phyloP scores from a whole-genome alignment of 1,140 invertebrate species.

The Gonioctena quinquepunctata region DNA sequence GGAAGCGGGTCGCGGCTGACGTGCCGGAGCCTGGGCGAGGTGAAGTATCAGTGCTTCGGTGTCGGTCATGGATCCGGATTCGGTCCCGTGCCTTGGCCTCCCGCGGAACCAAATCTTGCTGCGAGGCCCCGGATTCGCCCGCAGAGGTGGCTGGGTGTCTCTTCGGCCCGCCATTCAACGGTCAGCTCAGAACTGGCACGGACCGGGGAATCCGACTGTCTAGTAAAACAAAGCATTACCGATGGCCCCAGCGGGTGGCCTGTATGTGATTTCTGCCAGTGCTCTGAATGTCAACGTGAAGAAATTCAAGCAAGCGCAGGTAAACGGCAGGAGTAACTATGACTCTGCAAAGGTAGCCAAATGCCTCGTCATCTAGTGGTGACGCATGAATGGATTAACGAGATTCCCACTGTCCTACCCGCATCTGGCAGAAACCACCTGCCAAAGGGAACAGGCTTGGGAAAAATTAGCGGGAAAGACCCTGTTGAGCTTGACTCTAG shows the following conservation, averaged over 20 bases:
- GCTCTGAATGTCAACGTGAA: constrained; percentile 66
- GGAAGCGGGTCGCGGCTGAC: constrained; percentile 56
- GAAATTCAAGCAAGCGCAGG: too few relatives aligned
- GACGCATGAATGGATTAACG: constrained; percentile 66
- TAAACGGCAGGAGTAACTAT: neutral
- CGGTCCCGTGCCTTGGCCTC: constrained; percentile 43
- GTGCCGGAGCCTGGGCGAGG: constrained; percentile 54
- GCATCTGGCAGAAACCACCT: constrained; percentile 74
- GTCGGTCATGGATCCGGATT: constrained; percentile 40
- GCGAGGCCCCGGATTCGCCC: constrained; percentile 37
- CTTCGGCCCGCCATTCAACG: too few relatives aligned
- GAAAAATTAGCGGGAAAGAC: constrained; percentile 77
- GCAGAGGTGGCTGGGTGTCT: too few relatives aligned
- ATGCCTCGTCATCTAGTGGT: neutral
- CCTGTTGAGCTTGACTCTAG: constrained; percentile 70
- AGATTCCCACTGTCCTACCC: constrained; percentile 35
- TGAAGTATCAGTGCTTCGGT: constrained; percentile 32
- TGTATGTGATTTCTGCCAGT: constrained; percentile 77
- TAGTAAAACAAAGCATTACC: constrained; percentile 31
- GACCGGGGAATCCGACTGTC: too few relatives aligned
- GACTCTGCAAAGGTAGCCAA: neutral
- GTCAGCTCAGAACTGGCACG: too few relatives aligned
- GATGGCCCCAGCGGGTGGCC: constrained; percentile 58
- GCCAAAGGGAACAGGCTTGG: constrained; percentile 72
- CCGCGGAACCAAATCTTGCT: constrained; percentile 41